Evolutionary conservation across 2,888 invertebrate species (phyloP).

Genomic region (Erpobdella octoculata): DNA sequence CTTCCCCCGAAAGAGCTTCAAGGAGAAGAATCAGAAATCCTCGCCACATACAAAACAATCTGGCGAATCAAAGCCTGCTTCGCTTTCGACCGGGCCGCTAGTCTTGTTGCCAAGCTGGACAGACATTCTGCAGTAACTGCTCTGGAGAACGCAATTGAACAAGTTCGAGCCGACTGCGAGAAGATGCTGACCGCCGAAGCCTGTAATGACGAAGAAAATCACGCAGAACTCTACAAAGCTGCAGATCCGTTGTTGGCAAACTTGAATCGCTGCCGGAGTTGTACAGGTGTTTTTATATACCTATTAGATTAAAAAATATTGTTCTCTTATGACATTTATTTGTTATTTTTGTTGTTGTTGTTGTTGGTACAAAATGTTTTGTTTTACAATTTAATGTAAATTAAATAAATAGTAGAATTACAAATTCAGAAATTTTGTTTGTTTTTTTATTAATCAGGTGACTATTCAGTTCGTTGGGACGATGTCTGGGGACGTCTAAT

Average conservation of each 20-base stretch:
- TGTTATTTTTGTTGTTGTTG: background rate
- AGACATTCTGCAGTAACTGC: conserved; percentile 27
- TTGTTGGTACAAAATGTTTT: background rate
- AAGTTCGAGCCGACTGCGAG: conserved; percentile 31
- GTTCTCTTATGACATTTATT: background rate
- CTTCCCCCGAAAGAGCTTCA: conserved; percentile 33
- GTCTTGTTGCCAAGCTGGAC: conserved; percentile 35
- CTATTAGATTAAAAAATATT: background rate
- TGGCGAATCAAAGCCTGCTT: conserved; percentile 30
- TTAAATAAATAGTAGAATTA: background rate
- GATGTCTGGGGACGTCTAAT: conserved; percentile 38
- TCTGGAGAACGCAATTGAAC: conserved; percentile 23
- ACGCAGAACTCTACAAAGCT: conserved; percentile 27
- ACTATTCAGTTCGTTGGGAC: conserved; percentile 38
- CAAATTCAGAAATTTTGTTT: background rate
- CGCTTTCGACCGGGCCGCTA: conserved; percentile 30
- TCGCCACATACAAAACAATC: conserved; percentile 29
- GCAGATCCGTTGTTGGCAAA: conserved; percentile 34
- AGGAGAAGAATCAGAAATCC: conserved; percentile 31
- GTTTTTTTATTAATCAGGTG: conserved; percentile 22
- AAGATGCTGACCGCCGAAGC: conserved; percentile 19
- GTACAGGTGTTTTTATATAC: background rate
- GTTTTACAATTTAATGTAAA: background rate
- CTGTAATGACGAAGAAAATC: conserved; percentile 30
- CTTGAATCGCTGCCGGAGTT: conserved; percentile 32